Conservation (phyloP, 1,140 invertebrate species). For the Augochlora pura region DNA sequence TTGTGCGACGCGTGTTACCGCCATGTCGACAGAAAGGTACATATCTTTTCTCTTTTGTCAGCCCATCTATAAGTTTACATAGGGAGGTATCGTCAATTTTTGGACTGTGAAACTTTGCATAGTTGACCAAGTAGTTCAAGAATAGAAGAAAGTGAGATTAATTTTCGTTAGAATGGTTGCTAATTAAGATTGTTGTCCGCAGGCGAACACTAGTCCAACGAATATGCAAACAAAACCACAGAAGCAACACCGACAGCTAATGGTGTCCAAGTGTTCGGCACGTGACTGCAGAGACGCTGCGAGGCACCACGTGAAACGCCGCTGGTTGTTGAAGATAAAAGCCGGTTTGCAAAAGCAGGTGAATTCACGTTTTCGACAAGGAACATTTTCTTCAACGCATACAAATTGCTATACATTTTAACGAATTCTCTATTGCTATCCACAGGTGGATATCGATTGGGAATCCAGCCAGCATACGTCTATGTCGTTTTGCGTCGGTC, state of each 20-base stretch:
- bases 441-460: slow-evolving; percentile 76
- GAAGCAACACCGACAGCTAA: slow-evolving; percentile 75
- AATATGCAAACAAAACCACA: slow-evolving; percentile 75
- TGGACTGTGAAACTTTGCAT: neutral
- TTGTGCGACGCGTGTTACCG: slow-evolving; percentile 92
- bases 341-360: slow-evolving; percentile 87
- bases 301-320: slow-evolving; percentile 86
- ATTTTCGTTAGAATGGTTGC: neutral
- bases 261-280: slow-evolving; percentile 75
- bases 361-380: slow-evolving; percentile 26
- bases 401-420: neutral
- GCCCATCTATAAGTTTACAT: too few relatives aligned
- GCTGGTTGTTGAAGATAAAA: slow-evolving; percentile 88
- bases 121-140: too few relatives aligned
- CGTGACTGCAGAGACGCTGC: slow-evolving; percentile 83
- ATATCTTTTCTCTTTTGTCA: neutral
- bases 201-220: slow-evolving; percentile 77
- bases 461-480: slow-evolving; percentile 78
- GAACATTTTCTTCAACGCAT: neutral
- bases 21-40: slow-evolving; percentile 89
- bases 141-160: too few relatives aligned
- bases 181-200: neutral
- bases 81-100: too few relatives aligned
- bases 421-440: neutral
- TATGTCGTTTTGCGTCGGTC: slow-evolving; percentile 79